Percentiles rank a stretch among this genome's conserved stretches.
Conservation (phyloP, 2,888 invertebrate species). For the Willowsia nigromaculata region DNA sequence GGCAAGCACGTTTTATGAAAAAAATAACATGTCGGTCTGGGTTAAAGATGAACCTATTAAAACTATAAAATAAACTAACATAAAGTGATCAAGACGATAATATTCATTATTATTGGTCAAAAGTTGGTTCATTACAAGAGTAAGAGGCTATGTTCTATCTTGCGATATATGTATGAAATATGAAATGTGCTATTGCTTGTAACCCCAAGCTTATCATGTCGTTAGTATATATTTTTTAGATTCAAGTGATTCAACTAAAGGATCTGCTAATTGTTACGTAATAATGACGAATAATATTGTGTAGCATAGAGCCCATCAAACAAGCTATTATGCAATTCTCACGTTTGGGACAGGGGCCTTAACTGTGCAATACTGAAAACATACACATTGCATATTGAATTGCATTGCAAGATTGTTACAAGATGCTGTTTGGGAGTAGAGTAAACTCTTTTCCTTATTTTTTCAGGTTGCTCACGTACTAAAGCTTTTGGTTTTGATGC, state of each 20-base stretch:
- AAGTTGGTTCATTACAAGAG: not conserved
- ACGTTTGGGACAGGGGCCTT: conserved; percentile 54
- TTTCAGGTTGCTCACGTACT: not conserved
- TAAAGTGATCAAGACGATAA: not conserved
- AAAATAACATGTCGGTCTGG: conserved; percentile 4
- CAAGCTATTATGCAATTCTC: conserved; percentile 50
- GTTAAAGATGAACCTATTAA: conserved; percentile 8
- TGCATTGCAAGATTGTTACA: not conserved
- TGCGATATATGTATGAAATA: not conserved
- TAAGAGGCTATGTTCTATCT: not conserved
- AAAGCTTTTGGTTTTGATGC: not conserved
- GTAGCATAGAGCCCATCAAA: not conserved
- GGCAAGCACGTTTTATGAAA: not conserved
- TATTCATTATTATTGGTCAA: not conserved
- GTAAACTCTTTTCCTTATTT: conserved; percentile 16
- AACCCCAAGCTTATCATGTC: not conserved
- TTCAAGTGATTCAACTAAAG: not conserved
- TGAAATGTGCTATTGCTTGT: too few relatives aligned
- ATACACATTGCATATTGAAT: not conserved
- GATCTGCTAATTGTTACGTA: not conserved
- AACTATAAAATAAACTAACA: too few relatives aligned
- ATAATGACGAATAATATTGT: not conserved
- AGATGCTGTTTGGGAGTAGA: not conserved
- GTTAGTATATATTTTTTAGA: not conserved
- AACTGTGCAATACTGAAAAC: not conserved